Conservation (phyloP, 2,113 vertebrate species). For the Alexandromys fortis region DNA sequence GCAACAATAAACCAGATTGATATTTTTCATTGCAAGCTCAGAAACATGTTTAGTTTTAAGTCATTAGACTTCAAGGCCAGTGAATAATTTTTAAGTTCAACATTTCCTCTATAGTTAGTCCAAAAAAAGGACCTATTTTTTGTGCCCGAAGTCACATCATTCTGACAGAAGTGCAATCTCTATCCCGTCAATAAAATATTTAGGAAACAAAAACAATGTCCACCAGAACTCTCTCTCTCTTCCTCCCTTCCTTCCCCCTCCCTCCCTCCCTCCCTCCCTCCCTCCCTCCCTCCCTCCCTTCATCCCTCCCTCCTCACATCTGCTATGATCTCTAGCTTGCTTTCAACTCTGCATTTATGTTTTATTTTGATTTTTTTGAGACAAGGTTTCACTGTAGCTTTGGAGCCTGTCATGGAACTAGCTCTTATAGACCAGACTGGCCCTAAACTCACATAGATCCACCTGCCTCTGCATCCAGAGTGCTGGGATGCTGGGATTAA, state of each 20-base stretch:
- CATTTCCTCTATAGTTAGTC: not conserved
- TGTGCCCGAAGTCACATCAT: not conserved
- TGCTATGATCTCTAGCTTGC: no score
- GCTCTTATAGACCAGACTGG: no score
- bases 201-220: not conserved
- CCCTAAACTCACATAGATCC: no score
- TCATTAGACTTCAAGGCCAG: not conserved
- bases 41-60: not conserved
- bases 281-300: fast-evolving
- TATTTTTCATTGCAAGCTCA: not conserved
- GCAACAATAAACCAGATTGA: not conserved
- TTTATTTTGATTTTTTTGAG: no score
- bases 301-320: fast-evolving
- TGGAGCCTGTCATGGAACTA: no score
- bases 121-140: not conserved
- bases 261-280: no score
- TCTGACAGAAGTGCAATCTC: not conserved
- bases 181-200: not conserved
- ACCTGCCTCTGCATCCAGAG: no score
- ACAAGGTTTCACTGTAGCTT: no score
- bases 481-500: no score
- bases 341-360: no score
- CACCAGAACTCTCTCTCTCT: not conserved
- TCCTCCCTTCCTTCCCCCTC: no score
- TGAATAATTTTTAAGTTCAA: not conserved